Conservation (phyloP, 2,113 vertebrate species). For the Hippocampus barbouri region DNA sequence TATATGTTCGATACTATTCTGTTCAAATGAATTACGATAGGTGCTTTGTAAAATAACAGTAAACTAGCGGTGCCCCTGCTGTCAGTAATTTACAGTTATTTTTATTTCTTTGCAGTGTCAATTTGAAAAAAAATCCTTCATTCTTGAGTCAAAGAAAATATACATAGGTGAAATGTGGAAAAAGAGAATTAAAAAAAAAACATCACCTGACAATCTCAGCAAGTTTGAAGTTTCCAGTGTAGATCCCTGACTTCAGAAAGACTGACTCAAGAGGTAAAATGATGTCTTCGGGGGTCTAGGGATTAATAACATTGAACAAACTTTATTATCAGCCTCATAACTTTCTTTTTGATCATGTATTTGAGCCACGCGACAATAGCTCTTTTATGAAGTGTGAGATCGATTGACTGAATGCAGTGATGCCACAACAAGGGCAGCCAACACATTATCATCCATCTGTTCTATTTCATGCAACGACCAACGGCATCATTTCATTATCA, state of each 20-base stretch:
- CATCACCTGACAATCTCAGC: conserved; percentile 58
- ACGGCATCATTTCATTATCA: not conserved
- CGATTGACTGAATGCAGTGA: not conserved
- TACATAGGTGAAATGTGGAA: too few relatives aligned
- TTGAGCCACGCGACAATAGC: not conserved
- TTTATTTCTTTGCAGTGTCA: too few relatives aligned
- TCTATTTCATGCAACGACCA: not conserved
- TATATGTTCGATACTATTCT: too few relatives aligned
- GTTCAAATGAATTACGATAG: too few relatives aligned
- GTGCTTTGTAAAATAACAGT: too few relatives aligned
- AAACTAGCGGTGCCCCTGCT: too few relatives aligned
- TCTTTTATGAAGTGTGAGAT: not conserved
- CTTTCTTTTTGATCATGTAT: not conserved
- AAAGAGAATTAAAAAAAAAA: not conserved
- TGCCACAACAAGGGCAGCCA: not conserved
- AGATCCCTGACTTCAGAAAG: conserved; percentile 40
- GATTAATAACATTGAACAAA: not conserved
- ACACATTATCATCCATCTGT: not conserved
- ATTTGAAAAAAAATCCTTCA: not conserved
- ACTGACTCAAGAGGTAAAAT: conserved; percentile 35
- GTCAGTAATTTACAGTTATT: not conserved
- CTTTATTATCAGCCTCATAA: not conserved
- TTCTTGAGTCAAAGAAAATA: not conserved
- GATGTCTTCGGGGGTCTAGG: conserved; percentile 65
- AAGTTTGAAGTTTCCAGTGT: conserved; percentile 44